Base-by-base conservation (phyloP, 1,140 invertebrate genomes). In the Drosophila dunni region DNA sequence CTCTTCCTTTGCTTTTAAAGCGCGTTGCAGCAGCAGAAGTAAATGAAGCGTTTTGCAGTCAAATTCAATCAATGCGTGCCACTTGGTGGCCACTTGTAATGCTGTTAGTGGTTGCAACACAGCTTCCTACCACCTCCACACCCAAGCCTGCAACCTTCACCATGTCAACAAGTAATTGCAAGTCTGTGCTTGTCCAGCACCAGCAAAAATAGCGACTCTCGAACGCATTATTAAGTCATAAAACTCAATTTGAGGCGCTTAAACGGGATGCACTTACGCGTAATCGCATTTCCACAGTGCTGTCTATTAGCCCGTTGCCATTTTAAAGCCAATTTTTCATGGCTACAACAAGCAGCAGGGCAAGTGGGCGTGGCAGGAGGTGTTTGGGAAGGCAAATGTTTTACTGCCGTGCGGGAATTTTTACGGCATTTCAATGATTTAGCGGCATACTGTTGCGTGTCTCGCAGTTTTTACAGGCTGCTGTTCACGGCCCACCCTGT, bases 1-100 rank as follows among this genome's bases (percentile, higher is more conserved):
- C n/a, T n/a, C n/a, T n/a, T n/a, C n/a, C n/a, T n/a, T n/a, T n/a
- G 17, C 17, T 20, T 33, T 15, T 44, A 8, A 15, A n/a, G 51
- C 1, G 53, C 33, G 24, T 2, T 7, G 48, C 11, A 5, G 48
- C 3, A n/a, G 34, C 17, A 17, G 11, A 44, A 33, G 61, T 36
- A 24, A 45, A 51, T 38, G 56, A 51, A 65, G 72, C 36, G 54
- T 66, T 42, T 11, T 70, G 73, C 56, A 73, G 67, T 68, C 67
- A 84, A 89, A 88, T 89, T 89, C 70, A 88, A 88, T 88, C 84
- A 89, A 77, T 80, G 74, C 66, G 66, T 88, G 78, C 79, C 78
- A 72, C 79, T 88, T 61, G 84, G 50, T 68, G 83, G 79, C 66
- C 73, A 86, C 79, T 86, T 79, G 38, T 64, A 65, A 79, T 89